Evolutionary conservation across 1,140 invertebrate genomes (phyloP), one percentile per base, ranked within the genome.

Genomic region (Triops longicaudatus): DNA sequence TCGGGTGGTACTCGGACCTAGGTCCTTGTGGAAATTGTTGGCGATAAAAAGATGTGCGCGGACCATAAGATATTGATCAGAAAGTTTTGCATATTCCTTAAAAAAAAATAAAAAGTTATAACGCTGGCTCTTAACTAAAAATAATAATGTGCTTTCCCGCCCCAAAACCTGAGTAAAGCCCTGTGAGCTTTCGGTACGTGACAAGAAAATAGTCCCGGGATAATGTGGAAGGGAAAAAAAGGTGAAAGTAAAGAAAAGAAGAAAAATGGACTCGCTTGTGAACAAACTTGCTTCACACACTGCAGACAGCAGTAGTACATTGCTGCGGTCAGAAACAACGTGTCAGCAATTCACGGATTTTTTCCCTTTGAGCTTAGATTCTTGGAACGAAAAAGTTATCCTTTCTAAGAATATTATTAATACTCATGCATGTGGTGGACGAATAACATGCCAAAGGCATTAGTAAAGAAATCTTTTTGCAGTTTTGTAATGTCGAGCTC

Each of bases 301-400:
- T 63, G 22, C 50, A 63, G 50, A 63, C 50, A 63, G 50, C 50
- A 63, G 2, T 63, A 63, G 17, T 10, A 17, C 50, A 63, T 63
- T 63, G 14, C 50, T 63, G 50, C n/a, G 50, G 50, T 63, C 50
- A 63, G 50, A 63, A 63, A 63, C 50, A 63, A 63, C 10, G 50
- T 63, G 14, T 63, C 50, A 63, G 50, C 50, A 63, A 17, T 63
- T 63, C 50, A 5, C 50, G 50, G 44, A 63, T 2, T 37, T 37
- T 37, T 37, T 37, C 7, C 31, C 7, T 37, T 7, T 7, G 7
- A 37, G 31, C 7, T 37, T 37, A 7, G 31, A 37, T 37, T 37
- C 31, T 7, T 37, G 31, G 31, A 37, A 37, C 31, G 31, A 37
- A 37, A n/a, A 37, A 37, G 31, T 37, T 37, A 37, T 37, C 31